Conservation (phyloP, 2,797 vertebrate genomes). For the Holocentrus rufus region DNA sequence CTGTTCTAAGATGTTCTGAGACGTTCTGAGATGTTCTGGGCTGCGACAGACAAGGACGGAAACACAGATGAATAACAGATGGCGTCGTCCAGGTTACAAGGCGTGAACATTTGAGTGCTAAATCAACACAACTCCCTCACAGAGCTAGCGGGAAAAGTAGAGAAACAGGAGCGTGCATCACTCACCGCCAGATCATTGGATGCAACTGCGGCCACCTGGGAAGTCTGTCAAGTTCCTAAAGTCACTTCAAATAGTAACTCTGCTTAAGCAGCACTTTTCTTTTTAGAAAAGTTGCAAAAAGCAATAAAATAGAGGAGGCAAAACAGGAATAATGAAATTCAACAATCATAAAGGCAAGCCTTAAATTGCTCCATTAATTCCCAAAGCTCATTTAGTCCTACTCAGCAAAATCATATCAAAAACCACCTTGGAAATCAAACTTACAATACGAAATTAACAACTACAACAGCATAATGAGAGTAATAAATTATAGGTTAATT, state of each 20-base stretch:
- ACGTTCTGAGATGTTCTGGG: constrained; percentile 42
- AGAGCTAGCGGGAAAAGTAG: constrained; percentile 53
- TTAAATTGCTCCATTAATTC: neutral
- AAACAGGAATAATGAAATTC: neutral
- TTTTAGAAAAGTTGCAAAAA: constrained; percentile 1
- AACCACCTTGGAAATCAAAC: neutral
- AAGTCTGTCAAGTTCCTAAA: constrained; percentile 25
- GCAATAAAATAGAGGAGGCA: neutral
- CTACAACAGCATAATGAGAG: neutral
- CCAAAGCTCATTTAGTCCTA: neutral
- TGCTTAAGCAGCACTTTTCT: constrained; percentile 1
- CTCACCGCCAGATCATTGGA: constrained; percentile 53
- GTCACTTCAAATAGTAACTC: constrained; percentile 8
- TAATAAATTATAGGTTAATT: neutral
- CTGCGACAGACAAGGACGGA: constrained; percentile 69
- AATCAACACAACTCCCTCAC: constrained; percentile 67
- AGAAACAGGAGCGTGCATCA: constrained; percentile 61
- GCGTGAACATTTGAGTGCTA: constrained; percentile 69
- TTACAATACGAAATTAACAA: too few relatives aligned
- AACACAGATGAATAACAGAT: constrained; percentile 77
- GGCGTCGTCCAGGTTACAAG: constrained; percentile 72
- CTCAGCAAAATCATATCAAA: neutral
- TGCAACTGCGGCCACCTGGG: constrained; percentile 6
- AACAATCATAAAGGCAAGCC: too few relatives aligned
- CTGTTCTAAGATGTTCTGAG: constrained; percentile 6